These are phyloP conservation scores for Halictus quadricinctus DNA, from an alignment of 2,888 invertebrate genomes.

Conservation along the genomic window DNA sequence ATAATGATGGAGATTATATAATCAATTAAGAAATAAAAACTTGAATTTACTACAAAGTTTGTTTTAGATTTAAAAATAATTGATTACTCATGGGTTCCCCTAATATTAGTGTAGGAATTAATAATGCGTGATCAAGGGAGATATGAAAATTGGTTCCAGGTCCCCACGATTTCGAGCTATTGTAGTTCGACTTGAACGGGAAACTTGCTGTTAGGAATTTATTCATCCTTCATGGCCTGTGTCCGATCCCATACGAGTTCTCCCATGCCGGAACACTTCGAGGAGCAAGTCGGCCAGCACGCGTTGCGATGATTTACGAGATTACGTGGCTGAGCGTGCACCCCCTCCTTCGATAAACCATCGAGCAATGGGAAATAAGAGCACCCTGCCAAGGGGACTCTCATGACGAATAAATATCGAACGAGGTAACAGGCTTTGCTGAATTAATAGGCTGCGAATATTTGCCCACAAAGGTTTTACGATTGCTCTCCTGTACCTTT, in stretches of 20 bases:
- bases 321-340: conserved; percentile 31
- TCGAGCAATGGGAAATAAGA: conserved; percentile 10
- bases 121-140: not conserved
- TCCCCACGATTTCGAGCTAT: not conserved
- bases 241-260: conserved; percentile 18
- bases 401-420: not conserved
- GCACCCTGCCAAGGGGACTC: not conserved
- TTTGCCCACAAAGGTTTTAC: not conserved
- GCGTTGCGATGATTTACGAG: conserved; percentile 51
- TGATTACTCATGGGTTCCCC: not conserved
- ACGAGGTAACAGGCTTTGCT: not conserved
- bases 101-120: not conserved
- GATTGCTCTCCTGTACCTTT: not conserved
- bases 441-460: not conserved
- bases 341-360: conserved; percentile 21
- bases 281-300: conserved; percentile 27
- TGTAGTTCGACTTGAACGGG: conserved; percentile 20
- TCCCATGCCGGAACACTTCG: conserved; percentile 16
- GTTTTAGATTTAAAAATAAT: no score
- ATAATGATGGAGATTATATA: no score
- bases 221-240: conserved; percentile 18
- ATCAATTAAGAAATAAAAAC: no score
- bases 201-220: conserved; percentile 14
- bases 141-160: not conserved
- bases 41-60: no score